Conservation (phyloP, 1,140 invertebrate species). For the Heterodera carotae region DNA sequence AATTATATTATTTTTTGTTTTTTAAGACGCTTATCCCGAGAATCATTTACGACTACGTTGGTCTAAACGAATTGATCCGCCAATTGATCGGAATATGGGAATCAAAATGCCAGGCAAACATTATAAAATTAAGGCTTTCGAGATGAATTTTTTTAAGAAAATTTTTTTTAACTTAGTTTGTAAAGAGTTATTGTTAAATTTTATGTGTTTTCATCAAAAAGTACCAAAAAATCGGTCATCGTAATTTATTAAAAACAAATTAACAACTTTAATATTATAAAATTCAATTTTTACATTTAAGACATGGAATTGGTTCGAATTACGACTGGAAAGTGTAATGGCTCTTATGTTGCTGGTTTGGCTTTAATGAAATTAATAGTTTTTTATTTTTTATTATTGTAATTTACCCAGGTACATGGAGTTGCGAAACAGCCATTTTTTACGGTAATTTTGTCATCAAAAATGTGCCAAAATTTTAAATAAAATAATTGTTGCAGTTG, state of each 20-base stretch:
- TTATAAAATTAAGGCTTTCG: too few species aligned
- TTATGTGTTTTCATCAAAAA: too few species aligned
- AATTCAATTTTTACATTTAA: conserved; percentile 2
- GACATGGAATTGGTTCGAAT: conserved; percentile 28
- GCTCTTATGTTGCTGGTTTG: conserved; percentile 63
- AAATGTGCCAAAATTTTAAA: background rate
- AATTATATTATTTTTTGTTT: conserved; percentile 27
- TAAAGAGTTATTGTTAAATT: too few species aligned
- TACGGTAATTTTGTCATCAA: conserved; percentile 33
- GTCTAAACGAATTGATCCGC: conserved; percentile 55
- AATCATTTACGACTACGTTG: conserved; percentile 56
- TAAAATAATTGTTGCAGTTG: conserved; percentile 22
- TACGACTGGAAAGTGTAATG: conserved; percentile 59
- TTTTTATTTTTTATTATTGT: conserved; percentile 17
- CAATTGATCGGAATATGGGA: conserved; percentile 61
- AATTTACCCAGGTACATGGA: conserved; percentile 55
- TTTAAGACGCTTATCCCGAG: conserved; percentile 63
- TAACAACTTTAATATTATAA: background rate
- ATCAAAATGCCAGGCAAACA: conserved; percentile 61
- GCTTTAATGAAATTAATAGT: background rate
- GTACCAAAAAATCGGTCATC: too few species aligned
- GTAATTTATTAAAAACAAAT: too few species aligned
- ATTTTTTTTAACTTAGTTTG: too few species aligned
- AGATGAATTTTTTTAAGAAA: too few species aligned
- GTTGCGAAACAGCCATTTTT: conserved; percentile 63